Conservation (phyloP, 2,113 vertebrate species). For the Microtus pennsylvanicus region DNA sequence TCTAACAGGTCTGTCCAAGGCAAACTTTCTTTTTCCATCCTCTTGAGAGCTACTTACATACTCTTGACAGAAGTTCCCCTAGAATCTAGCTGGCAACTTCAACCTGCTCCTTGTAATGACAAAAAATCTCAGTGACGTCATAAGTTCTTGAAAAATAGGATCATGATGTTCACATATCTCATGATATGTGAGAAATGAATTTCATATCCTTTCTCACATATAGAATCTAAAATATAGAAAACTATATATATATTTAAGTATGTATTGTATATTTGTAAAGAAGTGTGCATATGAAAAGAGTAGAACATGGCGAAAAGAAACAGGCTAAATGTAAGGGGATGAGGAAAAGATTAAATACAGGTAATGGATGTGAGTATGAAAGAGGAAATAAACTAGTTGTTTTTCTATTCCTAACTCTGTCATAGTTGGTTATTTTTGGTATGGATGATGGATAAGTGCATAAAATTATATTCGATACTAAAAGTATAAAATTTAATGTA, state of each 20-base stretch:
- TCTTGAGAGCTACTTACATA: neutral
- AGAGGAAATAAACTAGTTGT: neutral
- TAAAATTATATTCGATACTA: neutral
- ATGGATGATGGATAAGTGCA: neutral
- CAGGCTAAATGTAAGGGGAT: neutral
- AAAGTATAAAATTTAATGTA: neutral
- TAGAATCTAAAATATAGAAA: neutral
- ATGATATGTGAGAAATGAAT: neutral
- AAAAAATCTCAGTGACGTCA: neutral
- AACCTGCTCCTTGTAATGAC: neutral
- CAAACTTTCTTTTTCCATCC: neutral
- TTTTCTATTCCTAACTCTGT: neutral
- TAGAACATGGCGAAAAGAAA: neutral
- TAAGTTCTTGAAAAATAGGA: accelerated
- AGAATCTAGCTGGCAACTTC: neutral
- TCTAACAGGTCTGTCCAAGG: neutral
- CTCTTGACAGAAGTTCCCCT: neutral
- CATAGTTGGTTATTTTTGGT: neutral
- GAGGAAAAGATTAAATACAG: neutral
- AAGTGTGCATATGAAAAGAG: neutral
- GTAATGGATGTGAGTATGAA: too few relatives aligned
- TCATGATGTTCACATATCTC: too few relatives aligned
- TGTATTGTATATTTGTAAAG: neutral
- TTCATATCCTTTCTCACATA: neutral
- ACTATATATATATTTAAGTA: neutral